Percentiles rank a stretch among this genome's conserved stretches.
These are phyloP conservation scores for Ascaphus truei DNA, from an alignment of 2,113 vertebrate genomes.

Conservation along the genomic window DNA sequence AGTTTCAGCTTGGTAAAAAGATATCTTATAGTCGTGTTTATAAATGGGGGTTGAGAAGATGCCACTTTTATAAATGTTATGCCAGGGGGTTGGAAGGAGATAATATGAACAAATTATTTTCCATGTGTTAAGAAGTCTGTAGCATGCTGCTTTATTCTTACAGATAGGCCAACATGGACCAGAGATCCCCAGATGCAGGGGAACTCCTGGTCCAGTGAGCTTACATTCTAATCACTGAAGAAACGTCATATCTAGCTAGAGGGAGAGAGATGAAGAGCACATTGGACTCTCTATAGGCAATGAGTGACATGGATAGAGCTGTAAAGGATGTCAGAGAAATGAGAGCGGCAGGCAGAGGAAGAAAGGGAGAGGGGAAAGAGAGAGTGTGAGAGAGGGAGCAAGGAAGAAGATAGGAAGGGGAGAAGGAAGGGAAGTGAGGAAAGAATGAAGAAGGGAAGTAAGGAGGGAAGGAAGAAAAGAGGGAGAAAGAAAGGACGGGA, in stretches of 20 bases:
- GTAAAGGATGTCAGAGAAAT: no score
- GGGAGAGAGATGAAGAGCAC: no score
- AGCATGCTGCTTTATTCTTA: not conserved
- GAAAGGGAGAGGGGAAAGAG: not conserved
- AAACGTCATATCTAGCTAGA: not conserved
- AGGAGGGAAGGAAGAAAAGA: no score
- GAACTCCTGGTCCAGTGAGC: not conserved
- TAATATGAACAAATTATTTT: no score
- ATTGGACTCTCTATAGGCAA: no score
- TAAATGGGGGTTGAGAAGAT: not conserved
- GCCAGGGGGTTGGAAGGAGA: not conserved
- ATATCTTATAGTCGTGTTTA: not conserved
- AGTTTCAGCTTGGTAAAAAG: not conserved
- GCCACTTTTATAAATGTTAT: not conserved
- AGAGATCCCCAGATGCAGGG: not conserved
- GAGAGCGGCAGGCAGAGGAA: not conserved
- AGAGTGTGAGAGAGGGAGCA: not conserved
- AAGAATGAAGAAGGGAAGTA: constrained; percentile 38
- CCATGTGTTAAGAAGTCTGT: not conserved
- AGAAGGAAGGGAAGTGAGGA: not conserved
- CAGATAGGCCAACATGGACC: not conserved
- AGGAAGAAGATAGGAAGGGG: not conserved
- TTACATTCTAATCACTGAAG: not conserved
- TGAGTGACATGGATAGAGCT: no score
- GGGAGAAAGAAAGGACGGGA: no score